Evolutionary conservation across 2,113 vertebrate genomes (phyloP).

Genomic region (Syngnathoides biaculeatus): DNA sequence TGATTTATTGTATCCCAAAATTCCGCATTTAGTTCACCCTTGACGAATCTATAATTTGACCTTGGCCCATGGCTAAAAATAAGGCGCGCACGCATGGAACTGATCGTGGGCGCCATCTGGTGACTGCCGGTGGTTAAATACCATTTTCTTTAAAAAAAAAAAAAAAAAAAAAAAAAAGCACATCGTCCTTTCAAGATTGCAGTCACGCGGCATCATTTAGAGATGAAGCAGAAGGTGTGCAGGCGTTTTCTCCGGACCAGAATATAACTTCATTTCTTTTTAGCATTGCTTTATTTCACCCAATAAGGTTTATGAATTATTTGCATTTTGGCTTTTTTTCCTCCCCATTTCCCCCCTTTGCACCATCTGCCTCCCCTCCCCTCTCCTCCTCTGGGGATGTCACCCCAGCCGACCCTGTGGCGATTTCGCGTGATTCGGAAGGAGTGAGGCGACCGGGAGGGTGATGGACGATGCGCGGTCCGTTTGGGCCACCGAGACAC

Average conservation of each 20-base stretch:
- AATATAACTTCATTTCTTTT: not conserved
- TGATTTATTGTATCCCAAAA: not conserved
- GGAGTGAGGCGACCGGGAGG: not conserved
- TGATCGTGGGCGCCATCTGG: slow-evolving; percentile 33
- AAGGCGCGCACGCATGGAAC: slow-evolving; percentile 41
- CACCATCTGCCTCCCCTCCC: not conserved
- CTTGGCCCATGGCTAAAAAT: slow-evolving; percentile 52
- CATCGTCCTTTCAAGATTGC: slow-evolving; percentile 45
- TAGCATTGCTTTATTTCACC: not conserved
- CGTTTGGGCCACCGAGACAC: slow-evolving; percentile 30
- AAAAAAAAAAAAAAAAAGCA: slow-evolving; percentile 34
- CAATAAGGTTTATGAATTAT: not conserved
- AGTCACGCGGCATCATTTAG: slow-evolving; percentile 56
- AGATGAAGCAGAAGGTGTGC: slow-evolving; percentile 34
- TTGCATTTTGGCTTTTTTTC: too few relatives aligned
- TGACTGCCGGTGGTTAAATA: slow-evolving; percentile 26
- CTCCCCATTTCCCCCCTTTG: not conserved
- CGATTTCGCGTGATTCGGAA: not conserved
- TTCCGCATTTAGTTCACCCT: not conserved
- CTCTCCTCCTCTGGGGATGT: not conserved
- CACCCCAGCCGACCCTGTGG: not conserved
- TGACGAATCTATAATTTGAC: slow-evolving; percentile 25
- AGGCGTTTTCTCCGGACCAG: not conserved
- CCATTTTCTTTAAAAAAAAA: too few relatives aligned
- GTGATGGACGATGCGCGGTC: slow-evolving; percentile 54